phyloP scores from a whole-genome alignment of 2,113 vertebrate species.

The Mustela lutreola region DNA sequence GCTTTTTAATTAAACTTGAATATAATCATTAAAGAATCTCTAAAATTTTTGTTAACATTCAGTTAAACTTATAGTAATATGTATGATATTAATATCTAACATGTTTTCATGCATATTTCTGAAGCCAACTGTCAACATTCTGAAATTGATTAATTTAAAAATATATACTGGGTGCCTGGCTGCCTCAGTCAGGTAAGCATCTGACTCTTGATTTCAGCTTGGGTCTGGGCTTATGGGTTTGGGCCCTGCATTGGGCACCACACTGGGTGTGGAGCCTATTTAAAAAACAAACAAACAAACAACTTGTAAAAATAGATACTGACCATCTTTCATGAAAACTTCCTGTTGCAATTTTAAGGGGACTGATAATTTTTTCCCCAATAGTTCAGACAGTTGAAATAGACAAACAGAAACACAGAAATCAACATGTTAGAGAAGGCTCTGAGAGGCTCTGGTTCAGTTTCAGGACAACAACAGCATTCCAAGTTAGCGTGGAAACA shows the following conservation, averaged over 20 bases:
- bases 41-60: not conserved
- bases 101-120: not conserved
- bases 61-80: not conserved
- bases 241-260: not conserved
- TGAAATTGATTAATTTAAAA: not conserved
- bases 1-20: constrained; percentile 21
- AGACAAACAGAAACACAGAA: not conserved
- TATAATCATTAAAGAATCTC: not conserved
- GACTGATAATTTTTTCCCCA: not conserved
- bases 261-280: not conserved
- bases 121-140: not conserved
- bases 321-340: not conserved
- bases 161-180: not conserved
- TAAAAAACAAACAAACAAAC: not conserved
- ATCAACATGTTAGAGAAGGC: not conserved
- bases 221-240: not conserved
- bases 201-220: not conserved
- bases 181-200: not conserved
- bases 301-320: not conserved
- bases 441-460: not conserved
- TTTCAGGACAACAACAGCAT: not conserved
- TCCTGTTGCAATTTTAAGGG: not conserved
- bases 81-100: not conserved
- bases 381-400: not conserved
- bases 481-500: not conserved